A percentile compares a stretch with the other conserved stretches of the same genome.
Evolutionary conservation across 2,888 invertebrate species (phyloP).

Genomic region (Galerucella calmariensis): DNA sequence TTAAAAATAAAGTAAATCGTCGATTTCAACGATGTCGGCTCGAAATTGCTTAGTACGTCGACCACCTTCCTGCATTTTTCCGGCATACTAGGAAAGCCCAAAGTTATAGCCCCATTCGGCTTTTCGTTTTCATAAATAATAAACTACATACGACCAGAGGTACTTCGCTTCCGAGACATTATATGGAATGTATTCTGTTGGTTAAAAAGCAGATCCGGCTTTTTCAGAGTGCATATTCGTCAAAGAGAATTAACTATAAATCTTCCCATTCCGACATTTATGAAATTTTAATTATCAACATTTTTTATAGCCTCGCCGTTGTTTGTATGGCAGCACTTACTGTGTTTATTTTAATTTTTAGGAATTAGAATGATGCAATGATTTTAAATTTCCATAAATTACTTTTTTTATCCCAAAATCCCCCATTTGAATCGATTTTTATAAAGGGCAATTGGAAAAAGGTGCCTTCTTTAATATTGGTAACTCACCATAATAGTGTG

Average conservation of each 20-base stretch:
- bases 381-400: too few species aligned
- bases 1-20: background rate
- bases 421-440: too few species aligned
- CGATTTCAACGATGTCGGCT: background rate
- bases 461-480: too few species aligned
- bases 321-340: background rate
- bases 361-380: too few species aligned
- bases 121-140: slow-evolving; percentile 15
- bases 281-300: background rate
- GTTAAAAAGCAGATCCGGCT: slow-evolving; percentile 16
- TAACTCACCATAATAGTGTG: too few species aligned
- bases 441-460: too few species aligned
- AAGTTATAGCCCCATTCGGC: slow-evolving; percentile 1
- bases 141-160: background rate
- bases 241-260: background rate
- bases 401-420: too few species aligned
- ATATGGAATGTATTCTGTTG: slow-evolving; percentile 10
- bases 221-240: background rate
- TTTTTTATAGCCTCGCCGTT: background rate
- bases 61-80: slow-evolving; percentile 8
- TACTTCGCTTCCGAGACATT: slow-evolving; percentile 16
- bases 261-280: background rate
- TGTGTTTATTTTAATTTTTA: too few species aligned
- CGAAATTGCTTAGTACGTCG: background rate
- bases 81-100: background rate